Conservation (phyloP, 2,113 vertebrate species). For the Pipra filicauda region DNA sequence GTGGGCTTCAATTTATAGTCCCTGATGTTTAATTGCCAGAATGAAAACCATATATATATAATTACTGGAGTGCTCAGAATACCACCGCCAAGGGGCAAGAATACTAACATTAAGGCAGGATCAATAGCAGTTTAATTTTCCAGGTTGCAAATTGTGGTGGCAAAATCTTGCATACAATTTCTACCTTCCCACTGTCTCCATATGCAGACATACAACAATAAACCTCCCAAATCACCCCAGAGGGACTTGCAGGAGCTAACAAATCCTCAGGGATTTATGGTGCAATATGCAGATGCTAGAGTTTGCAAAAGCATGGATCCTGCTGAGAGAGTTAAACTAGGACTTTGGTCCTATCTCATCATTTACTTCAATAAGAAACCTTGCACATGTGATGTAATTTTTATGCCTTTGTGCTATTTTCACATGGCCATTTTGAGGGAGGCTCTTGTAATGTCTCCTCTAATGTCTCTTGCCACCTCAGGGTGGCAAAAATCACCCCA, state of each 20-base stretch:
- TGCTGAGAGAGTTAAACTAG: background rate
- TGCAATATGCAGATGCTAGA: background rate
- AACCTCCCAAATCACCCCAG: background rate
- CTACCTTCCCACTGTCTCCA: background rate
- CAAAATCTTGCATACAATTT: background rate
- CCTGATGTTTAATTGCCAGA: background rate
- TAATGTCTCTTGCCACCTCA: background rate
- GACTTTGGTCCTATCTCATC: background rate
- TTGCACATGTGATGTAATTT: accelerated
- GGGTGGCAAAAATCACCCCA: background rate
- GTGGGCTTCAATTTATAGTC: background rate
- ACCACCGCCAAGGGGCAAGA: background rate
- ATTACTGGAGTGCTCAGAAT: background rate
- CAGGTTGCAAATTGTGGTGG: background rate
- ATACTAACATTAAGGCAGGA: background rate
- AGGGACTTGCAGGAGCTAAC: background rate
- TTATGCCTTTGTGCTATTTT: background rate
- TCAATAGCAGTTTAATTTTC: background rate
- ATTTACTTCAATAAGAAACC: background rate
- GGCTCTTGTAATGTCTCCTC: background rate
- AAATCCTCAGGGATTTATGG: background rate
- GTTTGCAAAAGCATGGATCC: background rate
- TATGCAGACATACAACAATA: background rate
- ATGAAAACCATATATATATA: background rate
- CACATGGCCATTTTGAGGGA: background rate